Evolutionary conservation across 2,113 vertebrate species (phyloP).

Genomic region (Illadopsis cleaveri): DNA sequence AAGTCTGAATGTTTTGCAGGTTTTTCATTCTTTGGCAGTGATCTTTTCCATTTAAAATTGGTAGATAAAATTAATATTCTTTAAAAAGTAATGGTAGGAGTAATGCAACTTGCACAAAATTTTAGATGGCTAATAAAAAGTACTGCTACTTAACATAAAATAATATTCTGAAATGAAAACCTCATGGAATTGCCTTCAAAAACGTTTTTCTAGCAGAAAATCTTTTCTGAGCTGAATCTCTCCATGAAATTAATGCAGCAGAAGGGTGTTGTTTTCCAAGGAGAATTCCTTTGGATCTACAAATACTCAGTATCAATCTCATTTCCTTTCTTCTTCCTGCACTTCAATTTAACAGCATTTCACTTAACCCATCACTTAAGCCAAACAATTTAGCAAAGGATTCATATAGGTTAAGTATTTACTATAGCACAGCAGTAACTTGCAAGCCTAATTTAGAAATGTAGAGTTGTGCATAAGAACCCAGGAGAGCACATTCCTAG

Average conservation of each 20-base stretch:
- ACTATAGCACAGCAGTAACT: too few species aligned
- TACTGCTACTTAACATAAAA: neutral
- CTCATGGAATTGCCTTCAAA: neutral
- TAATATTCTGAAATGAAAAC: neutral
- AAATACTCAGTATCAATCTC: neutral
- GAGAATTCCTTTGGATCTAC: neutral
- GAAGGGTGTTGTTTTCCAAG: neutral
- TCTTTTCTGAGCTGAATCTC: neutral
- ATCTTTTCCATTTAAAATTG: neutral
- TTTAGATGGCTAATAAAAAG: neutral
- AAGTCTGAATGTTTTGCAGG: neutral
- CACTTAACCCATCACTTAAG: fast-evolving
- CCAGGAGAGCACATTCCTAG: neutral
- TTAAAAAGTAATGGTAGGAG: neutral
- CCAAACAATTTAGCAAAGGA: fast-evolving
- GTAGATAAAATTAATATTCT: neutral
- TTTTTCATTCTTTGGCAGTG: neutral
- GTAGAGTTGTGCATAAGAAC: neutral
- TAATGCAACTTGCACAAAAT: neutral
- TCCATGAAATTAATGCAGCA: neutral
- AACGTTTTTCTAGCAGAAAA: neutral
- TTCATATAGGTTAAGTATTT: neutral
- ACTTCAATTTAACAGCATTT: neutral
- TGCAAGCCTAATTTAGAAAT: neutral
- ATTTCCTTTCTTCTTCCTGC: neutral